Percentiles rank a stretch among this genome's conserved stretches.
Conservation (phyloP, 2,113 vertebrate genomes). For the Pelobates fuscus region DNA sequence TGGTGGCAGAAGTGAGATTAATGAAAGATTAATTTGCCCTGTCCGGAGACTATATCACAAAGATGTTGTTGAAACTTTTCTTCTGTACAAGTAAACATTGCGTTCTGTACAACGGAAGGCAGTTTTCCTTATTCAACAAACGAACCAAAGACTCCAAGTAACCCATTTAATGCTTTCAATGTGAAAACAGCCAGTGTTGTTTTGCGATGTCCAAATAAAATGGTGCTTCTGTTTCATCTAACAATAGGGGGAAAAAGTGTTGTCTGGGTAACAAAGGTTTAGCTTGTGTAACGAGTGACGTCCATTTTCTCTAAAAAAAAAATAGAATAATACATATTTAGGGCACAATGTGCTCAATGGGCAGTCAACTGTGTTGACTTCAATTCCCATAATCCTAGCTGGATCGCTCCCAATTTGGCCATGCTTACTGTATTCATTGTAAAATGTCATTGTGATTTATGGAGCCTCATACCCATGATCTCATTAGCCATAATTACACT, state of each 20-base stretch:
- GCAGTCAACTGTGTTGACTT: too few species aligned
- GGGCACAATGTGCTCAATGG: too few species aligned
- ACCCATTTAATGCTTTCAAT: slow-evolving; percentile 23
- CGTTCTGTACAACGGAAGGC: slow-evolving; percentile 24
- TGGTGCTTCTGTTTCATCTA: slow-evolving; percentile 18
- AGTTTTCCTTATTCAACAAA: slow-evolving; percentile 7
- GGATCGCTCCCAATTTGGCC: too few species aligned
- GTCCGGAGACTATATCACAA: slow-evolving; percentile 40
- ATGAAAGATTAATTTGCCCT: slow-evolving; percentile 35
- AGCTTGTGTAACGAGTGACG: neutral
- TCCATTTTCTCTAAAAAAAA: neutral
- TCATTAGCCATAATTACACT: neutral
- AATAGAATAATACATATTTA: too few species aligned
- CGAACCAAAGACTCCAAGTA: slow-evolving; percentile 10
- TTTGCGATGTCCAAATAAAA: slow-evolving; percentile 9
- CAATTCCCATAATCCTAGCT: too few species aligned
- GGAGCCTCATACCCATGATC: neutral
- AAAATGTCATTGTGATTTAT: neutral
- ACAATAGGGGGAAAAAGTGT: neutral
- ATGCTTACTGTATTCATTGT: neutral
- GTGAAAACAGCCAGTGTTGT: slow-evolving; percentile 9
- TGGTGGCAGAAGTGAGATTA: slow-evolving; percentile 31
- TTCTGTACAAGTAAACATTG: slow-evolving; percentile 35
- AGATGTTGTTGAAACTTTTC: slow-evolving; percentile 39
- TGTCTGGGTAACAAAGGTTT: neutral